Percentiles rank a stretch among this genome's conserved stretches.
Evolutionary conservation across 2,888 invertebrate species (phyloP).

Genomic region (Mellilla xanthometata): DNA sequence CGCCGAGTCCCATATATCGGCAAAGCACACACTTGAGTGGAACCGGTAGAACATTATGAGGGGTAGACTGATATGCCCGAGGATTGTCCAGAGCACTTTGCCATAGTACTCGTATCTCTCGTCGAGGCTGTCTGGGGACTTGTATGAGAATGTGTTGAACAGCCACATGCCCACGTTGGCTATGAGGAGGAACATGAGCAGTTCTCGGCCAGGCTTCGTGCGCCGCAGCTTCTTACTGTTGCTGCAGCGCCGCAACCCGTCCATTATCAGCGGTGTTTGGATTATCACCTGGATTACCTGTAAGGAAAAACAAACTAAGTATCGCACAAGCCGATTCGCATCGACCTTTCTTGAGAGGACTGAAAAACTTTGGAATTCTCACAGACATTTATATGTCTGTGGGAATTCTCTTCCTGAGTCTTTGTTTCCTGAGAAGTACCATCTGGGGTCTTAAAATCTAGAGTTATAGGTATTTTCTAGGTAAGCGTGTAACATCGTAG

Average conservation of each 20-base stretch:
- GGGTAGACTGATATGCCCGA: slow-evolving; percentile 88
- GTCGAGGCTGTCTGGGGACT: slow-evolving; percentile 74
- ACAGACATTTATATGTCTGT: too few relatives aligned
- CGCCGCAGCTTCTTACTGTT: slow-evolving; percentile 84
- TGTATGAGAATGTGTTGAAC: slow-evolving; percentile 86
- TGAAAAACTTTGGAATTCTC: too few relatives aligned
- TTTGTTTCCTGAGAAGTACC: too few relatives aligned
- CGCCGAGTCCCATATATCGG: slow-evolving; percentile 90
- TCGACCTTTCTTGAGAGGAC: too few relatives aligned
- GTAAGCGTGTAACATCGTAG: too few relatives aligned
- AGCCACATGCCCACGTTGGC: slow-evolving; percentile 91
- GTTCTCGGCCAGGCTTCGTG: slow-evolving; percentile 88
- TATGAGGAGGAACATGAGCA: slow-evolving; percentile 89
- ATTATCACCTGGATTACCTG: slow-evolving; percentile 87
- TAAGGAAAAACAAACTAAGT: too few relatives aligned
- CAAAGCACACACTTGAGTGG: slow-evolving; percentile 90
- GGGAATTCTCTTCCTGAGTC: too few relatives aligned
- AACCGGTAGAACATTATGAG: slow-evolving; percentile 90
- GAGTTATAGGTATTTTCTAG: too few relatives aligned
- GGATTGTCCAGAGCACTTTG: slow-evolving; percentile 86
- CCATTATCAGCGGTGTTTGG: slow-evolving; percentile 89
- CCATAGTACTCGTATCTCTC: slow-evolving; percentile 87
- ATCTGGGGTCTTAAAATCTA: too few relatives aligned
- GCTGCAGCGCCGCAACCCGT: slow-evolving; percentile 88
- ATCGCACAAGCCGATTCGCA: too few relatives aligned